Evolutionary conservation across 2,797 vertebrate species (phyloP).

Genomic region (Girardinus metallicus): DNA sequence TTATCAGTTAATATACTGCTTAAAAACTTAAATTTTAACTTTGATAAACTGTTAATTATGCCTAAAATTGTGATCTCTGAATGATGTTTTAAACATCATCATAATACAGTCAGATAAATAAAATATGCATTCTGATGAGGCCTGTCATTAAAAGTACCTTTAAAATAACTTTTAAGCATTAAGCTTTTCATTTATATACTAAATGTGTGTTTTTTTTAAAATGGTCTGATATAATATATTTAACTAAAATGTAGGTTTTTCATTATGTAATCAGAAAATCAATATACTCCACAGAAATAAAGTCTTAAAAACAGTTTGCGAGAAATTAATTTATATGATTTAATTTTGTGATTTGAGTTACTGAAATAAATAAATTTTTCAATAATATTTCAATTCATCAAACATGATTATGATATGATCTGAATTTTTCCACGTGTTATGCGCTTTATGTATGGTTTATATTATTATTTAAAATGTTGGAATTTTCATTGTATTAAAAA

Average conservation of each 20-base stretch:
- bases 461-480: neutral
- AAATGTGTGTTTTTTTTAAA: neutral
- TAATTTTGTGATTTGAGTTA: neutral
- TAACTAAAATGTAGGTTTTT: neutral
- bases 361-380: neutral
- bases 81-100: neutral
- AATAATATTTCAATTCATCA: neutral
- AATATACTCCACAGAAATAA: neutral
- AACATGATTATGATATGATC: neutral
- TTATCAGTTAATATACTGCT: neutral
- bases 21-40: neutral
- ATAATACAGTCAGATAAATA: neutral
- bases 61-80: neutral
- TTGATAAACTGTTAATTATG: neutral
- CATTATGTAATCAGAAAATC: neutral
- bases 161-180: neutral
- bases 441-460: neutral
- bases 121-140: neutral
- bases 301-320: neutral
- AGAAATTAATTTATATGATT: neutral
- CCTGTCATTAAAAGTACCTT: neutral
- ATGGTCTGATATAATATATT: neutral
- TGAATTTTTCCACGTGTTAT: neutral
- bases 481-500: neutral
- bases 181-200: neutral